Percentiles rank a stretch among this genome's conserved stretches.
Evolutionary conservation across 2,797 vertebrate genomes (phyloP).

Genomic region (Dipus sagitta): DNA sequence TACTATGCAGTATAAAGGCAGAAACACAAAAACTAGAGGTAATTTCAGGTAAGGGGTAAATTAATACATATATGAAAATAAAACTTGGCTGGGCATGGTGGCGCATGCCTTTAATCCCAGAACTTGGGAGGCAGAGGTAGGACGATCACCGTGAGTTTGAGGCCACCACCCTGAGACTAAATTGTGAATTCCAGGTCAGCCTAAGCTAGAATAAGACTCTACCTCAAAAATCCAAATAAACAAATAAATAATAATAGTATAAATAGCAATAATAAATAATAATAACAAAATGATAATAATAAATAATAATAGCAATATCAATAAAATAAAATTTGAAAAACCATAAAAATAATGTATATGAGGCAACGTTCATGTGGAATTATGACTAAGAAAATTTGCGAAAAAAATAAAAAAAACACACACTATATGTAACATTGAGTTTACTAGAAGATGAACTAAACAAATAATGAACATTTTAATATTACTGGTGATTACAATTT

Average conservation of each 20-base stretch:
- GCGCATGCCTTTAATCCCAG: no score
- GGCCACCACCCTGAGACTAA: no score
- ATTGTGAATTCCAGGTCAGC: no score
- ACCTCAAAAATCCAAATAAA: no score
- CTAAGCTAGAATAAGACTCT: no score
- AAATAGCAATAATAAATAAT: no score
- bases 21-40: background rate
- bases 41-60: background rate
- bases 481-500: background rate
- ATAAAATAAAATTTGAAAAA: background rate
- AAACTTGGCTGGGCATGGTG: no score
- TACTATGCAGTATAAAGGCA: background rate
- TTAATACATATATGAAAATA: background rate
- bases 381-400: background rate
- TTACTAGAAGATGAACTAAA: background rate
- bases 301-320: no score
- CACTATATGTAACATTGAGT: background rate
- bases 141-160: no score
- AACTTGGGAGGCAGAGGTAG: no score
- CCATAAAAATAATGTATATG: background rate
- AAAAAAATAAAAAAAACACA: background rate
- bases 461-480: slow-evolving; percentile 25
- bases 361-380: background rate
- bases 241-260: no score
- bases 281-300: no score